These are phyloP conservation scores for Autographa pulchrina DNA, from an alignment of 2,888 invertebrate species.

Conservation along the genomic window DNA sequence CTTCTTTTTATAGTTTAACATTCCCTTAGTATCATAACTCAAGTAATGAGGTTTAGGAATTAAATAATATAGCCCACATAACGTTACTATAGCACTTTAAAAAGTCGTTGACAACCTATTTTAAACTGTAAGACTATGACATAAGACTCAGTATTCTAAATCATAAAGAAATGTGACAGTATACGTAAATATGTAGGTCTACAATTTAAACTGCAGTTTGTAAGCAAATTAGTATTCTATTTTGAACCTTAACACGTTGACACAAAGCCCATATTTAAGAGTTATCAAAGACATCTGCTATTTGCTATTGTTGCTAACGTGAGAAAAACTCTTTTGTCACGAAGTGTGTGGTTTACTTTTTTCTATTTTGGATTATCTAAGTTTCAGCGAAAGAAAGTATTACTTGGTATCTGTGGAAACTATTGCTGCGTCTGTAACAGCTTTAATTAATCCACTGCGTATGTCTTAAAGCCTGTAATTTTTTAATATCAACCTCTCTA, in stretches of 20 bases:
- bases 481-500: too few species aligned
- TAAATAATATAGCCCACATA: background rate
- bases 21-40: too few species aligned
- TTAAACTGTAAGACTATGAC: background rate
- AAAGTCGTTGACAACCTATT: background rate
- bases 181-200: background rate
- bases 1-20: background rate
- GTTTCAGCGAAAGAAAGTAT: background rate
- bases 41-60: background rate
- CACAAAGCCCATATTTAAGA: background rate
- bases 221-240: background rate
- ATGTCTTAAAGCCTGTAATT: too few species aligned
- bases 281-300: background rate
- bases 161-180: background rate
- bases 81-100: background rate
- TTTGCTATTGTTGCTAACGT: constrained; percentile 16
- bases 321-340: constrained; percentile 12
- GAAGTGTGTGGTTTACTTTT: background rate
- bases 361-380: background rate
- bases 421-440: background rate
- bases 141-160: background rate
- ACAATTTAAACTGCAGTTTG: background rate
- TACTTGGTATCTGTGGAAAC: background rate
- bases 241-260: background rate
- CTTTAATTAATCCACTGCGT: too few species aligned